Percentiles rank a stretch among this genome's conserved stretches.
Conservation (phyloP, 2,113 vertebrate genomes). For the Motacilla tschutschensis region DNA sequence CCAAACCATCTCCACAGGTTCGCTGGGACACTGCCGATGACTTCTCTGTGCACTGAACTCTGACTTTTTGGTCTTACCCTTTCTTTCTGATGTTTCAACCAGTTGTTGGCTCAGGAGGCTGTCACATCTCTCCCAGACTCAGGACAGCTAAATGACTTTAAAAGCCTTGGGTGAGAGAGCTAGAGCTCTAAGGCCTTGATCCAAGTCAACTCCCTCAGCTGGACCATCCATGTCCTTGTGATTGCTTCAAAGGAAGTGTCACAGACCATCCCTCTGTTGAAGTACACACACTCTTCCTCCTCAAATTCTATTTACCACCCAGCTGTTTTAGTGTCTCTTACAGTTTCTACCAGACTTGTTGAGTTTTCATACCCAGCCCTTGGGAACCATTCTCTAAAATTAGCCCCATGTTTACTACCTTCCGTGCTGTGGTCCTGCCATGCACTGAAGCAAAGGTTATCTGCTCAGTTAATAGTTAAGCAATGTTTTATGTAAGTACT, state of each 20-base stretch:
- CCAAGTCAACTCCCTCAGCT: neutral
- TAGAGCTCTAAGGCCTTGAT: neutral
- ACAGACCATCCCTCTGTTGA: neutral
- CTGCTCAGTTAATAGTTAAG: conserved; percentile 48
- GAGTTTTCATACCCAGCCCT: neutral
- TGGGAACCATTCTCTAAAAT: neutral
- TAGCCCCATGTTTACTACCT: neutral
- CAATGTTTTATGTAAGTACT: neutral
- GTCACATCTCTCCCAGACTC: neutral
- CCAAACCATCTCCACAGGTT: neutral
- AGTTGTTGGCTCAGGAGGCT: neutral
- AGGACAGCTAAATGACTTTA: neutral
- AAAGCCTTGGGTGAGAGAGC: neutral
- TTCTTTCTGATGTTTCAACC: neutral
- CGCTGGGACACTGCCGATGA: fast-evolving
- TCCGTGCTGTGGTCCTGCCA: neutral
- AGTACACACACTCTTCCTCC: neutral
- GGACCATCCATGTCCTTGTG: neutral
- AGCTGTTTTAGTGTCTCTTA: neutral
- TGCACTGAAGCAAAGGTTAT: conserved; percentile 31
- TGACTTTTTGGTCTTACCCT: neutral
- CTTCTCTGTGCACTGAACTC: neutral
- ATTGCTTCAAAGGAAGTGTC: neutral
- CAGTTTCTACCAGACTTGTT: neutral
- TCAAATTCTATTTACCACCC: neutral